These are phyloP conservation scores for Candidula unifasciata DNA, from an alignment of 2,888 invertebrate species.

Conservation along the genomic window DNA sequence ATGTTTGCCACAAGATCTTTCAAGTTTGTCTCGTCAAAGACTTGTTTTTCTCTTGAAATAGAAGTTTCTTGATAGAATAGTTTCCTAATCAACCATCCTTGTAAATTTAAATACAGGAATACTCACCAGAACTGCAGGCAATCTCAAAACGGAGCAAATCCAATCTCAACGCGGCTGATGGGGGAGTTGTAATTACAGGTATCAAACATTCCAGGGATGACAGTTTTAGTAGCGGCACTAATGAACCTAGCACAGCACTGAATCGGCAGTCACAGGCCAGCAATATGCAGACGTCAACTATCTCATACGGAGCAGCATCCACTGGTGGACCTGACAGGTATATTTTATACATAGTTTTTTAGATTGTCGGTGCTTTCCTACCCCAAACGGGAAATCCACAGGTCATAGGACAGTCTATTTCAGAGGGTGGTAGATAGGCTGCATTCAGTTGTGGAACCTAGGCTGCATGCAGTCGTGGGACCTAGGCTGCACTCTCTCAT, in stretches of 20 bases:
- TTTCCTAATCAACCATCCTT: neutral
- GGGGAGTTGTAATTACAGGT: constrained; percentile 76
- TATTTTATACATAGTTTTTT: neutral
- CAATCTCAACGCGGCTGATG: constrained; percentile 65
- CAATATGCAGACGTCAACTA: constrained; percentile 19
- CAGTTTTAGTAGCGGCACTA: constrained; percentile 58
- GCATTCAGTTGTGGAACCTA: no score
- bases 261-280: constrained; percentile 22
- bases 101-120: constrained; percentile 71
- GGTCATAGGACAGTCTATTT: no score
- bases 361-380: no score
- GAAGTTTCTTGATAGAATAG: neutral
- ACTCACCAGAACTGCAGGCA: constrained; percentile 77
- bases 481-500: no score
- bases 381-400: no score
- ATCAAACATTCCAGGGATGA: constrained; percentile 68
- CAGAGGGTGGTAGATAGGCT: no score
- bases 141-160: constrained; percentile 73
- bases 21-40: no score
- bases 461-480: no score
- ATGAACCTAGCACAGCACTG: constrained; percentile 50
- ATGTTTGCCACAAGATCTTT: no score
- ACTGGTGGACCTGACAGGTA: constrained; percentile 39
- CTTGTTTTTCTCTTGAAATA: neutral
- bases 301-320: constrained; percentile 38